Percentiles rank a stretch among this genome's conserved stretches.
Conservation (phyloP, 2,113 vertebrate genomes). For the Calyptomena viridis region DNA sequence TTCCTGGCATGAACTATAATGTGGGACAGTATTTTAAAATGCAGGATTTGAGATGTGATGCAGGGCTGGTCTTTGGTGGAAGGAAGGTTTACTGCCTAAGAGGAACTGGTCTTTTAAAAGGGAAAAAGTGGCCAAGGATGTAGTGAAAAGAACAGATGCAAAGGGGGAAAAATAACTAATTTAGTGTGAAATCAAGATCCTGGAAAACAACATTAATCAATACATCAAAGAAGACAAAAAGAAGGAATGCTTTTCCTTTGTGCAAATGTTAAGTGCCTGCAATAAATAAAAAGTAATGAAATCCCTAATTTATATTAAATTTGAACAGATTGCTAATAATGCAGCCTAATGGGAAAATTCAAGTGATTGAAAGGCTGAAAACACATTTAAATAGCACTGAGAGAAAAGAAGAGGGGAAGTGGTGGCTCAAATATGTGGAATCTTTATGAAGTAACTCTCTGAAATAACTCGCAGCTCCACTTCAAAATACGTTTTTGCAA, state of each 20-base stretch:
- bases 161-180: neutral
- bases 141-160: neutral
- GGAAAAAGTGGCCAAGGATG: neutral
- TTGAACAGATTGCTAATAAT: constrained; percentile 21
- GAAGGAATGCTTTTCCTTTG: neutral
- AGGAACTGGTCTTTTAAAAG: neutral
- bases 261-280: constrained; percentile 30
- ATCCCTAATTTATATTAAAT: constrained; percentile 12
- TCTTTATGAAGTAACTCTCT: neutral
- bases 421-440: neutral
- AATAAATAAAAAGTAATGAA: constrained; percentile 41
- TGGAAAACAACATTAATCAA: neutral
- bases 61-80: neutral
- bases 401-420: neutral
- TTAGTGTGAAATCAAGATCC: neutral
- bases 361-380: constrained; percentile 16
- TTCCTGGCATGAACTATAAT: neutral
- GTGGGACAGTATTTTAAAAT: neutral
- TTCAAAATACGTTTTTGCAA: neutral
- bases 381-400: neutral
- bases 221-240: constrained; percentile 6
- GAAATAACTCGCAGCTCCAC: neutral
- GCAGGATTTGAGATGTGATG: neutral
- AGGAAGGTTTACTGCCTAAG: neutral
- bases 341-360: constrained; percentile 27